Base-by-base conservation (phyloP, 2,797 vertebrate genomes). In the Sebastes cheni region DNA sequence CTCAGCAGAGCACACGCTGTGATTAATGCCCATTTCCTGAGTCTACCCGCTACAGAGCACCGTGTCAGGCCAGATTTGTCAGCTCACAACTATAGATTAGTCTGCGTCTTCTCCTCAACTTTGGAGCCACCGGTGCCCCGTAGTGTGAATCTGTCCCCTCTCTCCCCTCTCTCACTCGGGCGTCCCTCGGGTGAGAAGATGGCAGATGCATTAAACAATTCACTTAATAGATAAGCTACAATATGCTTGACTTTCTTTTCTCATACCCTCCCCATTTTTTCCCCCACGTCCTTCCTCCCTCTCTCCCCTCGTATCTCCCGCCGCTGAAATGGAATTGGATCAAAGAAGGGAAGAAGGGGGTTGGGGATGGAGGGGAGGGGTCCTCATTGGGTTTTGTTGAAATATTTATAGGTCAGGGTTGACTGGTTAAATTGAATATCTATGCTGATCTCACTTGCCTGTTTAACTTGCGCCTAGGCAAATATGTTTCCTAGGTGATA, bases 381-480 rank as follows among this genome's bases (percentile, higher is more conserved):
- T 97, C 95, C 97, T 99, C 97, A 95, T 97, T 97, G 97, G 97
- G 97, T 99, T 99, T 98, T 98, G 97, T 98, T 99, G 97, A 99
- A 99, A 99, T 99, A 99, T 99, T 99, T 99, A 99, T 99, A 98
- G 98, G 98, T 99, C 98, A 98, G 97, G 98, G 97, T 98, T 99
- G 98, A 99, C 97, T 99, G 98, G 97, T 97, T 99, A 99, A 99
- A 99, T 99, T 99, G 98, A 99, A 99, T 99, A 99, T 99, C 98
- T 97, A 95, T 98, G 97, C 97, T 97, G 97, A 99, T 99, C 97
- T 99, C 96, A 95, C 97, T 98, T 97, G 97, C 96, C 97, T 99
- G 97, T 99, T 99, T 99, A 99, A 99, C 98, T 99, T 98, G 97
- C 96, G 97, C 97, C 98, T 97, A 97, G 97, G 97, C 98, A 99